Evolutionary conservation across 2,888 invertebrate genomes (phyloP), one percentile per base, ranked within the genome.

Genomic region (Mesorhabditis sp.): DNA sequence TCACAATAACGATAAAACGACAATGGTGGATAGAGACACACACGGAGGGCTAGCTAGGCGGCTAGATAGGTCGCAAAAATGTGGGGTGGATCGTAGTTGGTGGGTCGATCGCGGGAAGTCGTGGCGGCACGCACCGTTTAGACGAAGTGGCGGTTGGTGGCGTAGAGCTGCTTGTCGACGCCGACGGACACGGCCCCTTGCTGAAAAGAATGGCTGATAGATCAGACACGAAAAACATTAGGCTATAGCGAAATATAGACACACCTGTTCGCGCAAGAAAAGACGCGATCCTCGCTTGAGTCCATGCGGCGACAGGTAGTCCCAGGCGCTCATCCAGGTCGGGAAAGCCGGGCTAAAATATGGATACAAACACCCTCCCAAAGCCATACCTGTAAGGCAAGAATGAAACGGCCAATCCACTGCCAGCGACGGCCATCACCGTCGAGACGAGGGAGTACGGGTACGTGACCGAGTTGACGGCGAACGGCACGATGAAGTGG

Each of bases 401-500:
- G 72, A 90, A 90, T 42, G 93, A 94, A 66, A 93, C 93, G 76
- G 89, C 89, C 67, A 95, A 89, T 74, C 80, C 78, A 76, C 66
- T 63, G 71, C 78, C 78, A 67, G 76, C 78, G 63, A 76, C 76
- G 62, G 76, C 78, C 76, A 78, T 78, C 44, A 78, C 72, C n/a
- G 70, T 74, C n/a, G 73, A 73, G 50, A 78, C 93, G 72, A 96
- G 92, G 86, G 92, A 91, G 86, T 95, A 91, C 41, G 95, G 95
- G 87, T 97, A 96, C n/a, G 93, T 92, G 74, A 93, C 85, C 70
- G 93, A 91, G 74, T 92, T 90, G 71, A 92, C 92, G 67, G 93
- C 88, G 86, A 94, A 92, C 90, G 88, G 85, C 90, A 87, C 78
- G 78, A 85, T 86, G 84, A 78, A 75, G 42, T 75, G 70, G 44